These are phyloP conservation scores for Tetranychus piercei DNA, from an alignment of 2,888 invertebrate genomes.

Conservation along the genomic window DNA sequence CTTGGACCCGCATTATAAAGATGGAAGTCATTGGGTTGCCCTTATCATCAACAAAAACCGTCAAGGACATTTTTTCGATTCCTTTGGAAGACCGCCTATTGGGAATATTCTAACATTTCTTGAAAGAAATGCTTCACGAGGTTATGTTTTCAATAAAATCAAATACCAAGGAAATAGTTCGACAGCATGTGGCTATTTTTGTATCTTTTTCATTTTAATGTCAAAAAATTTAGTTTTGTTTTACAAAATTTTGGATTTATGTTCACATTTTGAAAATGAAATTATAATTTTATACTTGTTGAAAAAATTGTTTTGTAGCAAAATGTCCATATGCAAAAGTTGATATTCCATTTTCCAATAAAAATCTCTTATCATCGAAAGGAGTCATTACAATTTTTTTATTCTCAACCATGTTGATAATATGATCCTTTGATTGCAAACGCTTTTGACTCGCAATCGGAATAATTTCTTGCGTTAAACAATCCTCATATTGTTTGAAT, in stretches of 20 bases:
- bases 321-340: not conserved
- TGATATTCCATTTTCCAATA: not conserved
- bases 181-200: not conserved
- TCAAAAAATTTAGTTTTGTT: not conserved
- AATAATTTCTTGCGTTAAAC: not conserved
- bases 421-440: not conserved
- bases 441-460: not conserved
- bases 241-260: not conserved
- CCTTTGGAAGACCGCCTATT: not conserved
- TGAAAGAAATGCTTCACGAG: not conserved
- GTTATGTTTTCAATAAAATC: not conserved
- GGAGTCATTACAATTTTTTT: not conserved
- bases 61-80: not conserved
- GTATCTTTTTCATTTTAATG: constrained; percentile 4
- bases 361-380: not conserved
- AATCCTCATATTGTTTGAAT: not conserved
- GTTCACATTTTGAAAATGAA: not conserved
- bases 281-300: not conserved
- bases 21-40: constrained; percentile 8
- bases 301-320: not conserved
- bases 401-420: not conserved
- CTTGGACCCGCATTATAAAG: not conserved
- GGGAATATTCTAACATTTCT: not conserved
- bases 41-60: not conserved
- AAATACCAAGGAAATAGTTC: not conserved